Base-by-base conservation (phyloP, 2,797 vertebrate species). In the Xerus rutilus region DNA sequence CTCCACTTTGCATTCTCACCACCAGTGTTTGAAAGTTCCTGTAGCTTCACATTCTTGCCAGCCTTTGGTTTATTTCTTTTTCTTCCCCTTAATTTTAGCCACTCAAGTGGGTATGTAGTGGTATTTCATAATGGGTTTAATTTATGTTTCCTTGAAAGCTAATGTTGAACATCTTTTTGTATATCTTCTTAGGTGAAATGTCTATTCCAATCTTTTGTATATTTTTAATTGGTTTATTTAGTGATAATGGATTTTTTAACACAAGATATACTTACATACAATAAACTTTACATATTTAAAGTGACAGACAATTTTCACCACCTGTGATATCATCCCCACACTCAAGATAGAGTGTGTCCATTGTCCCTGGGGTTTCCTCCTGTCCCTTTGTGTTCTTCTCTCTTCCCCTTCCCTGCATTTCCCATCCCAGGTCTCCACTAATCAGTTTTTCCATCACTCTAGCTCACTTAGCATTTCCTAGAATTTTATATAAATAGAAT, bases 401-500 rank as follows among this genome's bases (percentile, higher is more conserved):
- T 69, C 18, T 43, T 47, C 70, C 78, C 7, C 15, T 5, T 28
- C 17, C 23, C 39, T 10, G 30, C 21, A 47, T 64, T n/a, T 91
- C 76, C 74, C 69, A 49, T 86, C 64, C 12, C 39, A 17, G 64
- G 64, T 45, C 47, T 30, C 74, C 30, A 70, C 23, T 35, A 21
- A 15, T 67, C 32, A 76, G 52, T 43, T 39, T 90, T 47, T 39
- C 73, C 32, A 59, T 81, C 18, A 18, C 57, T 78, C 21, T 30
- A 83, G 52, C 45, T 72, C 78, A 43, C 35, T 86, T 77, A 72
- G 82, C 49, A 77, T 95, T 86, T 93, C 82, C 90, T 86, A 93
- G 76, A 81, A 92, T 76, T 81, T 94, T 81, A 15, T 72, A 90
- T 93, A 95, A 95, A 82, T 93, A 95, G 90, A 74, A 49, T 79